Base-by-base conservation (phyloP, 92 coral and sea anemone genomes). In the Paramuricea clavata region DNA sequence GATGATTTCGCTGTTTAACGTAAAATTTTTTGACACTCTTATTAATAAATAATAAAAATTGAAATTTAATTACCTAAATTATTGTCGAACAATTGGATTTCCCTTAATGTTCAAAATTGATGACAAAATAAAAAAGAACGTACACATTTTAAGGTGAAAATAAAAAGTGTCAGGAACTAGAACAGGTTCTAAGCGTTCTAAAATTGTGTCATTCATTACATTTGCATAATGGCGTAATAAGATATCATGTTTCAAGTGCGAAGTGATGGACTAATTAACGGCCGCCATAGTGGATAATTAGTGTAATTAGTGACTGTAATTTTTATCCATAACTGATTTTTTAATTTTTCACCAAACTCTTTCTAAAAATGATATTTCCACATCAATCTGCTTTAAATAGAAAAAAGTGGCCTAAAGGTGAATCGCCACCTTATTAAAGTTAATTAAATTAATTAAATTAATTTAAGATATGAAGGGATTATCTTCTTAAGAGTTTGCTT, bases 211-310 rank as follows among this genome's bases (percentile, higher is more conserved):
- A 27, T 65, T 65, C n/a, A 65, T 65, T 65, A n/a, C 5, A 65
- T 65, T 65, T 6, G 17, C 15, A 65, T 33, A 10, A 65, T 27
- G 6, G 41, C 15, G 6, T 65, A 11, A 5, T 65, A 26, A 65
- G 73, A n/a, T 65, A 65, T 65, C 33, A 65, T 65, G 73, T 65
- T 65, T 25, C 2, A 10, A 17, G 17, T 27, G 41, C 73, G 2
- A 65, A 33, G 35, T 65, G 6, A 65, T 27, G 73, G 35, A 26
- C 25, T 65, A 65, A 65, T 65, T 65, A 65, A 27, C 15, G 41
- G 73, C 28, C 73, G 73, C 73, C 73, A 65, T 65, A 26, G 6
- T 65, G 73, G 41, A 65, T 65, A 65, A 65, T 65, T 65, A 65
- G 35, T 5, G 9, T 65, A 65, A 65, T 65, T 65, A 65, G 35